Evolutionary conservation across 30 jellyfish, hydroid and myxozoan genomes (phyloP).

Genomic region (Aurelia coerulea): DNA sequence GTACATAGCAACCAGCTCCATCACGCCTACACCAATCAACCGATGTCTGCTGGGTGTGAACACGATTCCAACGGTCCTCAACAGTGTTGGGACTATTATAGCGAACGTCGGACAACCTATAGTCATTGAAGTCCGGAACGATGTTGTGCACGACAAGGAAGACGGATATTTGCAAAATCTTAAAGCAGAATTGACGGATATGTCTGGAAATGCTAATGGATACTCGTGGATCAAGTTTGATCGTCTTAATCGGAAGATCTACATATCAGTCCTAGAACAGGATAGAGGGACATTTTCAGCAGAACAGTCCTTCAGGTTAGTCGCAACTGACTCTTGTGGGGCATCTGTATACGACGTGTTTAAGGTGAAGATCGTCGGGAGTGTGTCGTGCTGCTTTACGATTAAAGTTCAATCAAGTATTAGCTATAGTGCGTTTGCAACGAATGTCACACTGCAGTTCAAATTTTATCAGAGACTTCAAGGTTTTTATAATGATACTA

Average conservation of each 20-base stretch:
- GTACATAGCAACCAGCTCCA: background rate
- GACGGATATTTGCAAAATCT: conserved; percentile 46
- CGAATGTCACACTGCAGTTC: conserved; percentile 12
- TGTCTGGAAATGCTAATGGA: conserved; percentile 6
- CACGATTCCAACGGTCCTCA: conserved; percentile 50
- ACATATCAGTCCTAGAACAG: conserved; percentile 19
- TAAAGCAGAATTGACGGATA: conserved; percentile 26
- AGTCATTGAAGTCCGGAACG: conserved; percentile 17
- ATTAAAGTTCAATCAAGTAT: background rate
- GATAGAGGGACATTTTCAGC: background rate
- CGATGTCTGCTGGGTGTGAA: conserved; percentile 33
- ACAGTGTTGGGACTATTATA: conserved; percentile 51
- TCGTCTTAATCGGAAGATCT: conserved; percentile 1
- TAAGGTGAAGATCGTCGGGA: conserved; percentile 33
- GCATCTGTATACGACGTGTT: conserved; percentile 52
- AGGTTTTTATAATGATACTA: conserved; percentile 30
- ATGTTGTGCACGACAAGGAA: conserved; percentile 58
- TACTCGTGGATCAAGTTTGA: conserved; percentile 60
- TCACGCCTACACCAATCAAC: conserved; percentile 27
- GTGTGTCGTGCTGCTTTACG: conserved; percentile 62
- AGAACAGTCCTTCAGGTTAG: conserved; percentile 27
- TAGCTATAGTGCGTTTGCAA: background rate
- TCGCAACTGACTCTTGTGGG: conserved; percentile 76
- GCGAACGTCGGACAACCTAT: conserved; percentile 51
- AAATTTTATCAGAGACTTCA: conserved; percentile 16